Evolutionary conservation across 2,797 vertebrate species (phyloP), one percentile per base, ranked within the genome.

Genomic region (Sternotherus odoratus): DNA sequence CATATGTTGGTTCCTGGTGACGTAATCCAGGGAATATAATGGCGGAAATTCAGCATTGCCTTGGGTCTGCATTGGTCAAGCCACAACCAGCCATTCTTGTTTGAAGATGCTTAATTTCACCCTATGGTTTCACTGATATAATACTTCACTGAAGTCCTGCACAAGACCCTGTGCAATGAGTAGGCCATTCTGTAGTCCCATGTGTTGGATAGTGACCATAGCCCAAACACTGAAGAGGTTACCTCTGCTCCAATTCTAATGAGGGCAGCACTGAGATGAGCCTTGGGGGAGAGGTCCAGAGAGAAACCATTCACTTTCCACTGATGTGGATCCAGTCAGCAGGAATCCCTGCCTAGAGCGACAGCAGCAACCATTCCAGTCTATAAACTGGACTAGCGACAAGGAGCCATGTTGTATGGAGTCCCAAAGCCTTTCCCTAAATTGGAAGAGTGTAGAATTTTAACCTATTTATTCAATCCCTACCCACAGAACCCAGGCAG

Each of bases 1-100:
- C 8, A 83, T 86, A 75, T 89, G 24, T 69, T 95, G 92, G 87
- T 95, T 92, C 83, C 53, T 88, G 48, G n/a, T 53, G 85, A 66
- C 95, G 92, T 89, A 96, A 69, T 69, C 63, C 95, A 93, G 95
- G 77, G 90, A 92, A 82, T 83, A 86, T 48, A 50, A 46, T 75
- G 83, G 89, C 78, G 92, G 93, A 91, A 75, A 93, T 43, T n/a
- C 36, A 24, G 63, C 63, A 39, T 21, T 19, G 19, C 10, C 19
- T 39, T 39, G n/a, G 63, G n/a, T 69, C n/a, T 69, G n/a, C 63
- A 1, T 0, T 77, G 89, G 91, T 89, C 82, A 85, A 77, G 66
- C 57, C 78, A 82, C 43, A 85, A 53, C 54, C 91, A 89, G 50
- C 60, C 77, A 85, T 90, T 57, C 48, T 83, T 87, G 85, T 75